Percentiles rank a stretch among this genome's conserved stretches.
Evolutionary conservation across 1,140 invertebrate species (phyloP).

Genomic region (Trichomalopsis sarcophagae): DNA sequence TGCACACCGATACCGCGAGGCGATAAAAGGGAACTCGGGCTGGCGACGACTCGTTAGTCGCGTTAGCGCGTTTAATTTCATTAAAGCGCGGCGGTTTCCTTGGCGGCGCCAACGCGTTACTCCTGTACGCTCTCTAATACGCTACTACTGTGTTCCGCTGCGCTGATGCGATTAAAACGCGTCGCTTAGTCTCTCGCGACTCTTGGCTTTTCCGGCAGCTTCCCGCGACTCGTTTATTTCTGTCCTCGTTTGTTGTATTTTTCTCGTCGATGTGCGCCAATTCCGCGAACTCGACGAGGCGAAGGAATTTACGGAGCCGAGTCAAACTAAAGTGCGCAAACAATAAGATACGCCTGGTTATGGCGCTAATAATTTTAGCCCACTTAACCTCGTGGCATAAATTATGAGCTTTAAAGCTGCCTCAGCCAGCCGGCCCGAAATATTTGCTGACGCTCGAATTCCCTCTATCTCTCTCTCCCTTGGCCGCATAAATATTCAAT

Average conservation of each 20-base stretch:
- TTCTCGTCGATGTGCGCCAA: not conserved
- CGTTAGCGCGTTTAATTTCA: conserved; percentile 27
- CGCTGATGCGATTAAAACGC: conserved; percentile 16
- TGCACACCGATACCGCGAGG: not conserved
- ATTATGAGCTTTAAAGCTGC: conserved; percentile 42
- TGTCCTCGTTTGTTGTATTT: not conserved
- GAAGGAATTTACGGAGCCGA: not conserved
- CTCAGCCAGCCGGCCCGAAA: conserved; percentile 3
- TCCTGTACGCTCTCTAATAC: not conserved
- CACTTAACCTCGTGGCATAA: conserved; percentile 45
- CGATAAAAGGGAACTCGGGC: not conserved
- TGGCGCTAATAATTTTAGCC: conserved; percentile 21
- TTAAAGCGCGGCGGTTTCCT: not conserved
- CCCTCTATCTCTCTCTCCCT: too few species aligned
- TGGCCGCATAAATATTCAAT: not conserved
- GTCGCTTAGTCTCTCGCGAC: too few species aligned
- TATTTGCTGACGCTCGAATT: conserved; percentile 25
- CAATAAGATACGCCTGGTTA: conserved; percentile 2
- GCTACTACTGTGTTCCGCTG: not conserved
- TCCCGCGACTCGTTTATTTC: not conserved
- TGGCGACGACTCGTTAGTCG: not conserved
- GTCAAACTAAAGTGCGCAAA: not conserved
- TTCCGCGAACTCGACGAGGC: not conserved
- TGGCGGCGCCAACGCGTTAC: not conserved
- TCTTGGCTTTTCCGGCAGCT: not conserved